These are phyloP conservation scores for Caenorhabditis sp. DNA, from an alignment of 2,888 invertebrate species.

Conservation along the genomic window DNA sequence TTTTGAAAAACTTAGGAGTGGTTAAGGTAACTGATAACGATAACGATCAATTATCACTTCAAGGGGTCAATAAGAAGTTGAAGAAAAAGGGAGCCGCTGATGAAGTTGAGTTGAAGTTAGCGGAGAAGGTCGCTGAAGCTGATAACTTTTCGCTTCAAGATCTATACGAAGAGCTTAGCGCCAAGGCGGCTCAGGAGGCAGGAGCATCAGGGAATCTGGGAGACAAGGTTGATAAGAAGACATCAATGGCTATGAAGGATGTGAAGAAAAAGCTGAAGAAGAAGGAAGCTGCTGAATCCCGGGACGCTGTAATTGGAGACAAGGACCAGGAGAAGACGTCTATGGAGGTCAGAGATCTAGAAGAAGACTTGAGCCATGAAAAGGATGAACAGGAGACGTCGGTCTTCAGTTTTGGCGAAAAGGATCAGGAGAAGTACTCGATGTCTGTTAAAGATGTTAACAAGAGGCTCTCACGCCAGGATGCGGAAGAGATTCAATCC, in stretches of 20 bases:
- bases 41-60: constrained; percentile 21
- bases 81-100: constrained; percentile 25
- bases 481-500: constrained; percentile 55
- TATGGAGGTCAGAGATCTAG: constrained; percentile 19
- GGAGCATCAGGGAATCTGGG: constrained; percentile 17
- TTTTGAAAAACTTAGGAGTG: constrained; percentile 1
- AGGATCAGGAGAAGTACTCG: constrained; percentile 47
- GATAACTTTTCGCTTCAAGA: constrained; percentile 40
- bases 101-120: constrained; percentile 16
- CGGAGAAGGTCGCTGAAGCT: constrained; percentile 6
- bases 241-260: constrained; percentile 39
- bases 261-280: constrained; percentile 46
- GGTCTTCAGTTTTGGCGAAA: constrained; percentile 39
- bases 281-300: constrained; percentile 21
- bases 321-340: constrained; percentile 9
- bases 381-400: not conserved
- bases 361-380: not conserved
- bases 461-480: constrained; percentile 40
- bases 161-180: constrained; percentile 45
- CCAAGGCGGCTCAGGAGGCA: constrained; percentile 9
- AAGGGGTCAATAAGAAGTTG: constrained; percentile 29
- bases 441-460: constrained; percentile 46
- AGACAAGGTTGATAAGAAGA: constrained; percentile 25
- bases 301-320: constrained; percentile 10
- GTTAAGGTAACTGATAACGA: constrained; percentile 2